phyloP scores from a whole-genome alignment of 2,888 invertebrate genomes.

The Latrodectus hesperus region DNA sequence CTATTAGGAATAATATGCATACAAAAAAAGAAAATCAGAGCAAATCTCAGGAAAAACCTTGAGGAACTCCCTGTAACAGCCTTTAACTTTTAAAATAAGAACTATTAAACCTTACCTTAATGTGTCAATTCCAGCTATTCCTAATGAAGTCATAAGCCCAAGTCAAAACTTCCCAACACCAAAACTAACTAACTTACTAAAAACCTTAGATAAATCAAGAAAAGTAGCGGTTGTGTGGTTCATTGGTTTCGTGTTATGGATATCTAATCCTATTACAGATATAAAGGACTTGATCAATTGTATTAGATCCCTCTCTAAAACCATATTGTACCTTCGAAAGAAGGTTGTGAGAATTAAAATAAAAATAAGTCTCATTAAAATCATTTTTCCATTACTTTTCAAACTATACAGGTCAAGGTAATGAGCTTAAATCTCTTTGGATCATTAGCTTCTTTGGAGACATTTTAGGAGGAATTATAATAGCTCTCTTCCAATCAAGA shows the following conservation, averaged over 20 bases:
- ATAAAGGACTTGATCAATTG: neutral
- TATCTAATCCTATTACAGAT: too few relatives aligned
- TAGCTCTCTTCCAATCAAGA: neutral
- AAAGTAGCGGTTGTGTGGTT: too few relatives aligned
- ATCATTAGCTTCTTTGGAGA: neutral
- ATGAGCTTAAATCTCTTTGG: neutral
- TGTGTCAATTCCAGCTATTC: too few relatives aligned
- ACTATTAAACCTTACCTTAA: too few relatives aligned
- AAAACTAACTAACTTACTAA: too few relatives aligned
- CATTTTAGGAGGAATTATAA: neutral
- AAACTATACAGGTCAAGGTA: neutral
- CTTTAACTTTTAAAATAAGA: too few relatives aligned
- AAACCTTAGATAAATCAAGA: too few relatives aligned
- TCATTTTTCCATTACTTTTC: neutral
- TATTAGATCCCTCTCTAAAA: neutral
- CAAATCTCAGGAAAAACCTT: neutral
- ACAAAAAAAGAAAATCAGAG: too few relatives aligned
- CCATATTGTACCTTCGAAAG: neutral
- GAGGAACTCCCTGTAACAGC: neutral
- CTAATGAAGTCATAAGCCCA: too few relatives aligned
- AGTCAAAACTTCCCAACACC: too few relatives aligned
- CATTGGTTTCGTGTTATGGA: too few relatives aligned
- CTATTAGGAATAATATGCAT: too few relatives aligned
- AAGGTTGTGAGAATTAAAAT: neutral
- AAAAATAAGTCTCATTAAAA: neutral